Evolutionary conservation across 2,888 invertebrate species (phyloP), one percentile per base, ranked within the genome.

Genomic region (Myathropa florea): DNA sequence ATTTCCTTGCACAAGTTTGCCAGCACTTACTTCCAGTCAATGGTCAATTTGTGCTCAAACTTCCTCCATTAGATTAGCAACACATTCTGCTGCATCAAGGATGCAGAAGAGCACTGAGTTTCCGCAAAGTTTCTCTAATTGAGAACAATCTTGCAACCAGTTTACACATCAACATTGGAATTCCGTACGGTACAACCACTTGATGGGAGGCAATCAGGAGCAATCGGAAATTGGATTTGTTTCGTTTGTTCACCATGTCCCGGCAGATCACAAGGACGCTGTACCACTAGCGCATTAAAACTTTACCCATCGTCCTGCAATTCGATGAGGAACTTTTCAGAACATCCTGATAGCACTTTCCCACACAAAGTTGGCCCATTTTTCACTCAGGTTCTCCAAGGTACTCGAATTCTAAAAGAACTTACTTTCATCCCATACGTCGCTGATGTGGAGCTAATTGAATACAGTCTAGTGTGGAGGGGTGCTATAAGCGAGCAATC

Each of bases 191-290:
- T 30, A 84, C 30, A 59, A 39, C 26, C 60, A 71, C 70, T 71
- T 55, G 57, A 80, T 26, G 60, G 67, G 76, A 46, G 46, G 77
- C 77, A 85, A 70, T 81, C 68, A 73, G 39, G 46, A 76, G 64
- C 36, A 73, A 73, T 73, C 30, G 85, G 24, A 84, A 80, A 81
- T 85, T 72, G 71, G 59, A 77, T 81, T 53, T 77, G 53, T 71
- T 67, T 76, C n/a, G 24, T 21, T 67, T 39, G 53, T 53, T 46
- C 30, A 57, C 36, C 14, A 24, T 26, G 24, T 6, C 57, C 26
- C 21, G 61, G 28, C 28, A 28, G 46, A 39, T 39, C 46, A 18
- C 33, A 7, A n/a, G 6, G 18, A 4, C 3, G 26, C 26, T 53
- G 28, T 14, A 12, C 12, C 30, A 28, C 21, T 36, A 14, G 6